phyloP scores from a whole-genome alignment of 1,140 invertebrate genomes.

The Halesus radiatus region DNA sequence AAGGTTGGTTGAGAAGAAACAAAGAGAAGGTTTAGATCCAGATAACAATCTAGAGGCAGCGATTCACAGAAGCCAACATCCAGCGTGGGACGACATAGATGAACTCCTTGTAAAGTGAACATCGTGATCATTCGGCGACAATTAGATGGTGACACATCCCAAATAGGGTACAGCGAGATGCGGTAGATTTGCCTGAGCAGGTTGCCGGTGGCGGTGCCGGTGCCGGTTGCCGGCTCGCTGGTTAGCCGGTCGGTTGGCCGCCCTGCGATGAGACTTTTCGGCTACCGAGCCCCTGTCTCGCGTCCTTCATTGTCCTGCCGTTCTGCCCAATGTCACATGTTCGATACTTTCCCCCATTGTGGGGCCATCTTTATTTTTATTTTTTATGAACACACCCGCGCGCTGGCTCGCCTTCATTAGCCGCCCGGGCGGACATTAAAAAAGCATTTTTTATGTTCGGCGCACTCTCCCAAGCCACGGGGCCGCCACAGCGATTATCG shows the following conservation, averaged over 20 bases:
- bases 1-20: not conserved
- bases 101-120: not conserved
- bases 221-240: not conserved
- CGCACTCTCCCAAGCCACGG: not conserved
- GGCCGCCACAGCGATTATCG: constrained; percentile 28
- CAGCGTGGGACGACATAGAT: not conserved
- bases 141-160: constrained; percentile 25
- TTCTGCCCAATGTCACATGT: constrained; percentile 51
- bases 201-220: no score
- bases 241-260: not conserved
- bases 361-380: constrained; percentile 43
- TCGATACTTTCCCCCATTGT: constrained; percentile 51
- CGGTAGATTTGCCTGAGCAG: not conserved
- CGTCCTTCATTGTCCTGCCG: constrained; percentile 54
- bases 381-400: constrained; percentile 20
- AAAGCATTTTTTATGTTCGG: constrained; percentile 43
- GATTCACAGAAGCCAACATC: not conserved
- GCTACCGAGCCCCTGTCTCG: constrained; percentile 45
- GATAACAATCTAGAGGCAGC: not conserved
- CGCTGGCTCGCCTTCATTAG: constrained; percentile 50
- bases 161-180: constrained; percentile 17
- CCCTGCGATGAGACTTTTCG: constrained; percentile 6
- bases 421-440: constrained; percentile 34
- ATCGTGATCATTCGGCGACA: constrained; percentile 29
- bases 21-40: not conserved